Percentiles rank a stretch among this genome's conserved stretches.
Conservation (phyloP, 2,888 invertebrate genomes). For the Callinectes sapidus region DNA sequence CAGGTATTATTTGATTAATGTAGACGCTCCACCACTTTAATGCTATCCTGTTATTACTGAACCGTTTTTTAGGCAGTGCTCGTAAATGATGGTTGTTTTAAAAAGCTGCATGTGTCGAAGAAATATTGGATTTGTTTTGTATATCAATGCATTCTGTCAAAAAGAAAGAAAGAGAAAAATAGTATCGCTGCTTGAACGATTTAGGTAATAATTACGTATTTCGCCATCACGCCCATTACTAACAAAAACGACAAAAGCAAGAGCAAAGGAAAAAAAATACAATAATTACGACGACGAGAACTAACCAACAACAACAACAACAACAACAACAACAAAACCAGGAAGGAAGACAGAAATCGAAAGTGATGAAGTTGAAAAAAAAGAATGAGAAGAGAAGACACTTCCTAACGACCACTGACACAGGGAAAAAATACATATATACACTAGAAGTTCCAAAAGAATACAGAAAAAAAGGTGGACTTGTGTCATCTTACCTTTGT, state of each 20-base stretch:
- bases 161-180: background rate
- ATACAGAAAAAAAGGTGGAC: background rate
- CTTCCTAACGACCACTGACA: background rate
- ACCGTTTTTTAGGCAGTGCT: too few species aligned
- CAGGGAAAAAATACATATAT: background rate
- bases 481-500: conserved; percentile 67
- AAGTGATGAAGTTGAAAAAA: background rate
- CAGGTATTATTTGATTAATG: background rate
- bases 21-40: too few species aligned
- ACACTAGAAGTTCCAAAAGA: background rate
- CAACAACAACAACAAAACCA: background rate
- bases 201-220: background rate
- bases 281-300: background rate
- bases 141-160: background rate
- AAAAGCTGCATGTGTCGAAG: background rate
- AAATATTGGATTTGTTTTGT: background rate
- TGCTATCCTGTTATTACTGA: too few species aligned
- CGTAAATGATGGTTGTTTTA: too few species aligned
- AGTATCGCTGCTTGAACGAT: background rate
- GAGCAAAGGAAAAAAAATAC: background rate
- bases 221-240: background rate
- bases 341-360: background rate
- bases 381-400: background rate
- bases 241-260: background rate
- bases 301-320: background rate